A percentile compares a stretch with the other conserved stretches of the same genome.
These are phyloP conservation scores for Oithona nana DNA, from an alignment of 2,888 invertebrate species.

Conservation along the genomic window DNA sequence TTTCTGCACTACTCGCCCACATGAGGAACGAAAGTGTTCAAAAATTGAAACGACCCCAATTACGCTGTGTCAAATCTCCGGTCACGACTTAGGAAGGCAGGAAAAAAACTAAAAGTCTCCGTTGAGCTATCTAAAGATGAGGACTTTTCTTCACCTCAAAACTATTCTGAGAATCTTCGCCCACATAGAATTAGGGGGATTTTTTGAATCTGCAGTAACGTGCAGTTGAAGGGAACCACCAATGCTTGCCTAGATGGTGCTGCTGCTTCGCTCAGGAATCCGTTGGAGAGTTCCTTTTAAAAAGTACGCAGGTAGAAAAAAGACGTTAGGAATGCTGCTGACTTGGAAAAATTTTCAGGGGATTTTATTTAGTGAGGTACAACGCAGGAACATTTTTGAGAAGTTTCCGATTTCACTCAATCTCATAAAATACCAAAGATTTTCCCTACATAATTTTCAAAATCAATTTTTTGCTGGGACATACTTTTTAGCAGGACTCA, in stretches of 20 bases:
- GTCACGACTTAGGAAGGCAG: not conserved
- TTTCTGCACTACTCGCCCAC: too few species aligned
- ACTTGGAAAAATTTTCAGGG: too few species aligned
- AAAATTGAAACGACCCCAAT: not conserved
- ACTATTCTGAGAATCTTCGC: not conserved
- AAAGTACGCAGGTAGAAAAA: not conserved
- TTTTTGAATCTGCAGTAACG: not conserved
- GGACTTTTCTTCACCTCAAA: not conserved
- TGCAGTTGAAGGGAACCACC: too few species aligned
- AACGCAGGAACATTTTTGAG: too few species aligned
- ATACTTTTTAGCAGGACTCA: too few species aligned
- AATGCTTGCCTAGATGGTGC: not conserved
- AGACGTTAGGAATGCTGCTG: too few species aligned
- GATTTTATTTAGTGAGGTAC: too few species aligned
- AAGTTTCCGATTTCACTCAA: too few species aligned
- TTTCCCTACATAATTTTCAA: too few species aligned
- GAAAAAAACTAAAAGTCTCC: not conserved
- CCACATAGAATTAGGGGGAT: not conserved
- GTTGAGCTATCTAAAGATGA: not conserved
- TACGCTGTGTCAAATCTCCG: not conserved
- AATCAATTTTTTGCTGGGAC: too few species aligned
- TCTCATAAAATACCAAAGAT: too few species aligned
- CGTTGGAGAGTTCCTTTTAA: not conserved
- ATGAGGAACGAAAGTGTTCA: too few species aligned
- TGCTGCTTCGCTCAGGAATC: not conserved